phyloP scores from a whole-genome alignment of 1,140 invertebrate species.

The Drosophila pectinifera region DNA sequence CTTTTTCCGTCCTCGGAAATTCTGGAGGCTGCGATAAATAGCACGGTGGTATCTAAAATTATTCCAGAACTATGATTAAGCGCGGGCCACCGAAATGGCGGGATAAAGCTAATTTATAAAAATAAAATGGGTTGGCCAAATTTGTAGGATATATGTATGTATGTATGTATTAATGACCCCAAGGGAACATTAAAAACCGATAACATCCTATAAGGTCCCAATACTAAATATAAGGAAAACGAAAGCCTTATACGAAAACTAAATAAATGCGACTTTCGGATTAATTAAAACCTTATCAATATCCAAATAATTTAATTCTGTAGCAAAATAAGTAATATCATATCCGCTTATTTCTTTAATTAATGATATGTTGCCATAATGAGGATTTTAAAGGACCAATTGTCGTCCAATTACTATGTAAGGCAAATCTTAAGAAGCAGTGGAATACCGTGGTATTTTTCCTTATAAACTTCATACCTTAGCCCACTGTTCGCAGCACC shows the following conservation, averaged over 20 bases:
- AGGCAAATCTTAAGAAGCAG: neutral
- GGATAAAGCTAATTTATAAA: neutral
- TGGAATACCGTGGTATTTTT: neutral
- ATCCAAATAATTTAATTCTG: neutral
- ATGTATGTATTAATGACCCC: neutral
- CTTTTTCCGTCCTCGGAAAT: constrained; percentile 43
- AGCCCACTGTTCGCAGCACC: constrained; percentile 46
- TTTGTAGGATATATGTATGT: neutral
- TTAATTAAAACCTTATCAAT: neutral
- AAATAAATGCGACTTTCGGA: neutral
- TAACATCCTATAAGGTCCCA: neutral
- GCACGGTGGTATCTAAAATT: constrained; percentile 57
- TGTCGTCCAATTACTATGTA: too few species aligned
- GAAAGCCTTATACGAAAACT: neutral
- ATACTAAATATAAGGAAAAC: too few species aligned
- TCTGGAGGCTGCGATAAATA: constrained; percentile 32
- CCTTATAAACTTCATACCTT: neutral
- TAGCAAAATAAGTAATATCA: too few species aligned
- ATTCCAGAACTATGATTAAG: constrained; percentile 20
- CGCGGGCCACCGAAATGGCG: neutral
- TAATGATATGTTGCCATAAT: too few species aligned
- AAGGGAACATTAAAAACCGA: neutral
- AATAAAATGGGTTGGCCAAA: neutral
- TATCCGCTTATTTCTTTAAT: too few species aligned
- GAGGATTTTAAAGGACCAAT: too few species aligned